Percentiles rank a stretch among this genome's conserved stretches.
Evolutionary conservation across 2,797 vertebrate species (phyloP).

Genomic region (Semaprochilodus insignis): DNA sequence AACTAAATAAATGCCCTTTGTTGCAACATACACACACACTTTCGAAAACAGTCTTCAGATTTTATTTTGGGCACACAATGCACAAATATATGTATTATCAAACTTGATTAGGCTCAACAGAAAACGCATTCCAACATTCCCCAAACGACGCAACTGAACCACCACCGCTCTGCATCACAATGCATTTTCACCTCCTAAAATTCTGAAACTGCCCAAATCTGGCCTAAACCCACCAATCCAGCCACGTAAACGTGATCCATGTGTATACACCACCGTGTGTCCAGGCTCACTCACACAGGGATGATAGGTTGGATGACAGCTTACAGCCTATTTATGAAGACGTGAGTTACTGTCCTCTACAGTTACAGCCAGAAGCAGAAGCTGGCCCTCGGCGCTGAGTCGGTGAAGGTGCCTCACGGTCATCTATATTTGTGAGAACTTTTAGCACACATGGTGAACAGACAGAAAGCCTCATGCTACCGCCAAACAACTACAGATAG

Average conservation of each 20-base stretch:
- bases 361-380: constrained; percentile 38
- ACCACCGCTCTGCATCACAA: neutral
- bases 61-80: no score
- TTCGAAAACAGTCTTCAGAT: no score
- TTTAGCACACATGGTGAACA: neutral
- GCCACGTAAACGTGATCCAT: neutral
- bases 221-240: neutral
- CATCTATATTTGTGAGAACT: constrained; percentile 2
- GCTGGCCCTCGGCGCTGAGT: constrained; percentile 21
- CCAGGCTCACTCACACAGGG: neutral
- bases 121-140: no score
- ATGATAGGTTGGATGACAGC: constrained; percentile 61
- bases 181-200: neutral
- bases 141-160: neutral
- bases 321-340: constrained; percentile 58
- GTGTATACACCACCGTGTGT: no score
- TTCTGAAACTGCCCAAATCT: neutral
- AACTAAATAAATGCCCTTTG: no score
- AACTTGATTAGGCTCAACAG: no score
- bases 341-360: constrained; percentile 27
- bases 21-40: no score
- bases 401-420: neutral
- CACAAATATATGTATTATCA: no score
- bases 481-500: neutral
- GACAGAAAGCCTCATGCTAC: neutral